Evolutionary conservation across 2,113 vertebrate species (phyloP).

Genomic region (Pseudopodoces humilis): DNA sequence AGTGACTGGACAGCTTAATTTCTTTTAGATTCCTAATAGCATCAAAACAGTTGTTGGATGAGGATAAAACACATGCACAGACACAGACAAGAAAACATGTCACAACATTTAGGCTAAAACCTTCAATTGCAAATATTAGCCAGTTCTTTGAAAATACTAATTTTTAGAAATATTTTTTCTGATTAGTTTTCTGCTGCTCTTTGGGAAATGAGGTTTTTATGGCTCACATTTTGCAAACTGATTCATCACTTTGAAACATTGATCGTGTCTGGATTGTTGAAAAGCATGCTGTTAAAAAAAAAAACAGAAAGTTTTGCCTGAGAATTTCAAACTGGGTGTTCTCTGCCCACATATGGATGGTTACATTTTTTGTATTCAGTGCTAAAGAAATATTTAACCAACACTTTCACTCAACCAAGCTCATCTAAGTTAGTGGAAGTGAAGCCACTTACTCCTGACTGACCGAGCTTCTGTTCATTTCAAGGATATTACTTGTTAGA

Average conservation of each 20-base stretch:
- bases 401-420: neutral
- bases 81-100: neutral
- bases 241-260: conserved; percentile 22
- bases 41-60: neutral
- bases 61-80: neutral
- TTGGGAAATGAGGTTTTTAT: conserved; percentile 17
- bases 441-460: neutral
- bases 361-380: neutral
- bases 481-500: neutral
- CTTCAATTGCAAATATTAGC: neutral
- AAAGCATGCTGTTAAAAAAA: neutral
- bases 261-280: conserved; percentile 26
- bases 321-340: conserved; percentile 45
- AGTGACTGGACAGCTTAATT: neutral
- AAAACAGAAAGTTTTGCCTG: neutral
- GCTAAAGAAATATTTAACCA: neutral
- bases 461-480: neutral
- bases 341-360: conserved; percentile 1
- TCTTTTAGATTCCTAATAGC: neutral
- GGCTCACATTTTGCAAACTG: conserved; percentile 8
- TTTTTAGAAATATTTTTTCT: neutral
- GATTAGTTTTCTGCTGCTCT: neutral
- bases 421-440: neutral
- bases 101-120: conserved; percentile 1
- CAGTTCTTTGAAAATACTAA: neutral